Evolutionary conservation across 1,140 invertebrate genomes (phyloP).

Genomic region (Venustaconcha ellipsiformis): DNA sequence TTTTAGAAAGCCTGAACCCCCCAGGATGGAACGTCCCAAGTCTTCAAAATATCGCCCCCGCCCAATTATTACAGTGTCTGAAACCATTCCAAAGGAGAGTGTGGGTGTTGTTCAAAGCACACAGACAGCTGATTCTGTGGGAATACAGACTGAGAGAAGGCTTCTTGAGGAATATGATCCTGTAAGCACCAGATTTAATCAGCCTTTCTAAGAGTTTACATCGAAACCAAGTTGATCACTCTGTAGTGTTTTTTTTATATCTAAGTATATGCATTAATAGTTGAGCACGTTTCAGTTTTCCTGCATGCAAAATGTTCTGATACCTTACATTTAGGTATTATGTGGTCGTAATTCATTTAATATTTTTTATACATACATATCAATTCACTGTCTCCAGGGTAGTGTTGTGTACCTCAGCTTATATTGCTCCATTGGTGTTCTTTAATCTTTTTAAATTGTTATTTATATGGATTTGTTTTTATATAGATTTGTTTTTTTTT

Average conservation of each 20-base stretch:
- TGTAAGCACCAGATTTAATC: slow-evolving; percentile 28
- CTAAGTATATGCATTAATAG: no score
- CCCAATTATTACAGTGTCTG: slow-evolving; percentile 46
- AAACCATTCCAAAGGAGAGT: slow-evolving; percentile 34
- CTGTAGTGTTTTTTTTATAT: background rate
- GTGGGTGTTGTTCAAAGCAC: slow-evolving; percentile 31
- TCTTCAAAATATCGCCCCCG: slow-evolving; percentile 41
- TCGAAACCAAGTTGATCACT: background rate
- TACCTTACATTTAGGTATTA: background rate
- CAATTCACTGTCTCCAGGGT: background rate
- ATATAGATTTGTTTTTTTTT: no score
- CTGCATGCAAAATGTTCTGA: background rate
- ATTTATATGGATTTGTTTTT: no score
- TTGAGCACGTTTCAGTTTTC: no score
- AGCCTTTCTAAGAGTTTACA: background rate
- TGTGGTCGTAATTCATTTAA: background rate
- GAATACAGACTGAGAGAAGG: slow-evolving; percentile 53
- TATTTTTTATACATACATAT: slow-evolving; percentile 5
- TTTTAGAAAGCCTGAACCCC: no score
- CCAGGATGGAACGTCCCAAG: slow-evolving; percentile 17
- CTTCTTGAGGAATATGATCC: slow-evolving; percentile 55
- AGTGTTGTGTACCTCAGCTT: no score
- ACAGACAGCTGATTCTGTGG: slow-evolving; percentile 43
- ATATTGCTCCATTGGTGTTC: no score
- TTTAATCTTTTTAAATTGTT: no score